Evolutionary conservation across 2,797 vertebrate genomes (phyloP), one percentile per base, ranked within the genome.

Genomic region (Brachyrhaphis roseni): DNA sequence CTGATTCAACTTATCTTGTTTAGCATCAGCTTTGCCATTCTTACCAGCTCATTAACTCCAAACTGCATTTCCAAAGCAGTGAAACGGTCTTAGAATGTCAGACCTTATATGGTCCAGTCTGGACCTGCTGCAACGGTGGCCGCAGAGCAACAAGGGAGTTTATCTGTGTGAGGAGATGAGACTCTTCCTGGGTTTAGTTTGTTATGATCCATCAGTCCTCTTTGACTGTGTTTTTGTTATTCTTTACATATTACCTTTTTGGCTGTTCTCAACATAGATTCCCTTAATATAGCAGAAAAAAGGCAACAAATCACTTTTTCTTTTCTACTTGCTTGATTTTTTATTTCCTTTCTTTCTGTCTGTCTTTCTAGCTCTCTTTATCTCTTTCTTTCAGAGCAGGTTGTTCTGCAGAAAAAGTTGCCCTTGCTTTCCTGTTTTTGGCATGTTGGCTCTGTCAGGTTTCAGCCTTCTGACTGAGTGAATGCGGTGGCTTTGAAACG

Each of bases 31-130:
- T 78, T 72, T 62, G 57, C 78, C 78, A 79, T 72, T 73, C 76
- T 81, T 45, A 81, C 81, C 80, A 91, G 86, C 79, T 91, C 84
- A 78, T 93, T 93, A 92, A 82, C 88, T 84, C 81, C 43, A 68
- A 64, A 78, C 75, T 84, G 66, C 8, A 36, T 84, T 12, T 23
- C 72, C 78, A 79, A 34, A 23, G 85, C 77, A 87, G 84, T 39
- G 45, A 53, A 53, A 66, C 74, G 49, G n/a, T 39, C 51, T 76
- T 72, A 76, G 45, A 11, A 72, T 41, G 75, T 74, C 28, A 81
- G 81, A 57, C 90, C 89, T 74, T 90, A 85, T 87, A 88, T 85
- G 88, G 84, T 72, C 55, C 26, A 39, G 45, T 49, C 18, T 51
- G 82, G 55, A 75, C 8, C 47, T 75, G 46, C 36, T 73, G 81